phyloP scores from a whole-genome alignment of 2,113 vertebrate genomes.

The Syrmaticus mikado region DNA sequence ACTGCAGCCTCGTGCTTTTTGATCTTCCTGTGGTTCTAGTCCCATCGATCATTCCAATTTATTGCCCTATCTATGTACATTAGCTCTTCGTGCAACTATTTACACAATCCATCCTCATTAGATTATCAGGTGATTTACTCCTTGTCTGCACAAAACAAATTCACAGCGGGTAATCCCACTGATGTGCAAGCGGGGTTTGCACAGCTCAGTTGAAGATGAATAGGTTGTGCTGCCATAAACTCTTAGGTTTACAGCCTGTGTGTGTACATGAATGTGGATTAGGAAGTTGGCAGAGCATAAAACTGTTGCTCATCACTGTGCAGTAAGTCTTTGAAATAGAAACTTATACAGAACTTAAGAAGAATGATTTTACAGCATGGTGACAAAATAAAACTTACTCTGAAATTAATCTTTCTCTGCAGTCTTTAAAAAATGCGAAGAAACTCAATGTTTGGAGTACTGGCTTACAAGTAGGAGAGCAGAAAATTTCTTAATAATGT shows the following conservation, averaged over 20 bases:
- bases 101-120: conserved; percentile 42
- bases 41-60: conserved; percentile 27
- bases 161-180: not conserved
- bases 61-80: conserved; percentile 45
- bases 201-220: not conserved
- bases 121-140: conserved; percentile 52
- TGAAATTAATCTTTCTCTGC: not conserved
- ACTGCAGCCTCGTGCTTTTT: conserved; percentile 17
- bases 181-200: conserved; percentile 33
- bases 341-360: not conserved
- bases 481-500: not conserved
- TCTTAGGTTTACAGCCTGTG: not conserved
- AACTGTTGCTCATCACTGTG: not conserved
- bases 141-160: not conserved
- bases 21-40: not conserved
- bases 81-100: conserved; percentile 15
- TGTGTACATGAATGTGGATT: not conserved
- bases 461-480: not conserved
- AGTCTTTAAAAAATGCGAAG: not conserved
- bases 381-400: not conserved
- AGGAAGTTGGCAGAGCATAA: not conserved
- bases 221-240: not conserved
- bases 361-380: not conserved
- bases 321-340: not conserved
- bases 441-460: not conserved